Conservation (phyloP, 2,888 invertebrate species). For the Ceriagrion tenellum region DNA sequence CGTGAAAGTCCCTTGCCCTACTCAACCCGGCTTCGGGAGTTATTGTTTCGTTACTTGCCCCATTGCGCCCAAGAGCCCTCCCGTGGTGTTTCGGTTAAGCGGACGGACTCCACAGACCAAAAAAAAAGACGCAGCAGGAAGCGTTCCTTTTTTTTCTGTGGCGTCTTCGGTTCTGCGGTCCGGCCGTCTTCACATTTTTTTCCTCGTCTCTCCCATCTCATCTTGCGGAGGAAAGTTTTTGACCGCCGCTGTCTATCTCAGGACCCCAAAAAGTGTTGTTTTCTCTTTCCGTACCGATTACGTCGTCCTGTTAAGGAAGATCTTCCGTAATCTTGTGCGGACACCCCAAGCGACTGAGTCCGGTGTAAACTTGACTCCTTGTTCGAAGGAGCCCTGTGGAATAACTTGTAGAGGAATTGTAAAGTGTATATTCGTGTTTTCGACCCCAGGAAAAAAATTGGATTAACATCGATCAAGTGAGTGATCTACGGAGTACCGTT, state of each 20-base stretch:
- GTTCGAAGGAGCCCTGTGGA: neutral
- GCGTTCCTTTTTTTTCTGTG: neutral
- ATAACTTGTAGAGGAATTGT: neutral
- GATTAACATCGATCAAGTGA: no score
- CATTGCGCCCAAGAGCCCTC: neutral
- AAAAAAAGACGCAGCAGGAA: slow-evolving; percentile 7
- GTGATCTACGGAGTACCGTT: no score
- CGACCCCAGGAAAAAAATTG: no score
- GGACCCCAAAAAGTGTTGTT: neutral
- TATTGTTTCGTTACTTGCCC: neutral
- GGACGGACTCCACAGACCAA: neutral
- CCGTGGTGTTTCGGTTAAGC: slow-evolving; percentile 15
- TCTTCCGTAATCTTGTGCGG: neutral
- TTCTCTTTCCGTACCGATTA: neutral
- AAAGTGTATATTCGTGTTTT: no score
- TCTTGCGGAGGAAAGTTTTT: neutral
- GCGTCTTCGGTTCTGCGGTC: slow-evolving; percentile 18
- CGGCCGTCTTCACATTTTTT: neutral
- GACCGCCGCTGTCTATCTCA: neutral
- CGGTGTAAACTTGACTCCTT: neutral
- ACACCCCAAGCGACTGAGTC: neutral
- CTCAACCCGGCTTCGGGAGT: neutral
- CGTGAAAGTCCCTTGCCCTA: neutral
- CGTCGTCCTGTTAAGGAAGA: neutral
- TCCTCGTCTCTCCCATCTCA: neutral